These are phyloP conservation scores for Ladona fulva DNA, from an alignment of 1,140 invertebrate genomes.

Conservation along the genomic window DNA sequence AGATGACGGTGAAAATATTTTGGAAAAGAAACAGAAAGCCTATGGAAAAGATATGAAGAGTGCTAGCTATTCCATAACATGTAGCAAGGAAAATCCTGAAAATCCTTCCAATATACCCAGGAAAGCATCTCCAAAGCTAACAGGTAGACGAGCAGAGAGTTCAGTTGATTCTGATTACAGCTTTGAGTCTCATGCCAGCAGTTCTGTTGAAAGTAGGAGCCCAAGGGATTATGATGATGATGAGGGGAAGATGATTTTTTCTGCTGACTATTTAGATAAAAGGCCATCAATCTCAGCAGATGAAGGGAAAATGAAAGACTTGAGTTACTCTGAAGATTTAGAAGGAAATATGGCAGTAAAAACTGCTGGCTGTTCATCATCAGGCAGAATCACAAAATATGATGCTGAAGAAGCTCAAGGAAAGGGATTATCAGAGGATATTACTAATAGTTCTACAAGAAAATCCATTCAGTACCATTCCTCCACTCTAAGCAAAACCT, in stretches of 20 bases:
- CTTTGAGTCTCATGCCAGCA: constrained; percentile 15
- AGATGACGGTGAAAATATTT: not conserved
- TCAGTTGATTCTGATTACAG: constrained; percentile 14
- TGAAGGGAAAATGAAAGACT: not conserved
- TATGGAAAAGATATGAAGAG: not conserved
- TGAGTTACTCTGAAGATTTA: not conserved
- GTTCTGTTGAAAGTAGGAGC: constrained; percentile 13
- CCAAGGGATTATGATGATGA: constrained; percentile 14
- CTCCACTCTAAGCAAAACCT: too few species aligned
- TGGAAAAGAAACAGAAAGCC: not conserved
- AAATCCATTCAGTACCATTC: too few species aligned
- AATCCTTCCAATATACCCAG: not conserved
- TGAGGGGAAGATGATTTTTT: not conserved
- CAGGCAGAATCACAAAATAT: too few species aligned
- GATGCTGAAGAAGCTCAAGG: too few species aligned
- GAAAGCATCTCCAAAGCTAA: not conserved
- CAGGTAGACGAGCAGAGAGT: constrained; percentile 4
- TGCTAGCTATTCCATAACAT: not conserved
- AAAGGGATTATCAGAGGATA: too few species aligned
- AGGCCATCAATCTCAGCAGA: not conserved
- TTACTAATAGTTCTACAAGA: too few species aligned
- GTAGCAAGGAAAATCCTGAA: not conserved
- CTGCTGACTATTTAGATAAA: not conserved
- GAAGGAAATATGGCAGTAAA: too few species aligned
- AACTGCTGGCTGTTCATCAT: too few species aligned